Evolutionary conservation across 2,797 vertebrate genomes (phyloP), one percentile per base, ranked within the genome.

Genomic region (Peromyscus aztecus): DNA sequence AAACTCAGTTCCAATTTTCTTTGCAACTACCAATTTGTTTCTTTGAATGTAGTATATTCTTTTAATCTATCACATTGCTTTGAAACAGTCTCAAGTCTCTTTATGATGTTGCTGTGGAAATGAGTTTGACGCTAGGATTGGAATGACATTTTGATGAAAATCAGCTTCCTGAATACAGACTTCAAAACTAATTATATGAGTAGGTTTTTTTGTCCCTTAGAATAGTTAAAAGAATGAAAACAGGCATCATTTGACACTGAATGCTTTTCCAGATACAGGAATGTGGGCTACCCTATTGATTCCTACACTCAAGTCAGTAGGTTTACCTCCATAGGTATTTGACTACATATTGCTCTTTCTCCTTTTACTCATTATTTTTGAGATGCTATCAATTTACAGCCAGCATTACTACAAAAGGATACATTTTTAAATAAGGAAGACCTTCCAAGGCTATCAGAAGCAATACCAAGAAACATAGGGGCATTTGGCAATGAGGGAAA

Each of bases 81-180:
- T 87, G 52, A 94, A 96, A 6, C 3, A 77, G 27, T 82, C 6
- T 61, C 95, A 90, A 80, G 76, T 93, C 65, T 82, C 13, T 81
- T 97, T 85, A 85, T 97, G 89, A 73, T 93, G 57, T 83, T 96
- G 52, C 88, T 49, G 91, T 97, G 96, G 92, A 97, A 95, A 97
- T 96, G 27, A 92, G 57, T 87, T 71, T 96, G 52, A 55, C 61
- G 61, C 55, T 80, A 87, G 82, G 65, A 80, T 37, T 23, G n/a
- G 52, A 98, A 82, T 29, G 89, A 76, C 89, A 95, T 29, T 88
- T 97, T 95, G 73, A 85, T 46, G 85, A 75, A 89, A 97, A 97
- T 86, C 40, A 78, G 57, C 96, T 63, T 97, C 73, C 81, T 91
- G 52, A 73, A 89, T 89, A 59, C 34, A 88, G 95, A 93, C 91